These are phyloP conservation scores for Mythimna ferrago DNA, from an alignment of 2,888 invertebrate genomes.

Conservation along the genomic window DNA sequence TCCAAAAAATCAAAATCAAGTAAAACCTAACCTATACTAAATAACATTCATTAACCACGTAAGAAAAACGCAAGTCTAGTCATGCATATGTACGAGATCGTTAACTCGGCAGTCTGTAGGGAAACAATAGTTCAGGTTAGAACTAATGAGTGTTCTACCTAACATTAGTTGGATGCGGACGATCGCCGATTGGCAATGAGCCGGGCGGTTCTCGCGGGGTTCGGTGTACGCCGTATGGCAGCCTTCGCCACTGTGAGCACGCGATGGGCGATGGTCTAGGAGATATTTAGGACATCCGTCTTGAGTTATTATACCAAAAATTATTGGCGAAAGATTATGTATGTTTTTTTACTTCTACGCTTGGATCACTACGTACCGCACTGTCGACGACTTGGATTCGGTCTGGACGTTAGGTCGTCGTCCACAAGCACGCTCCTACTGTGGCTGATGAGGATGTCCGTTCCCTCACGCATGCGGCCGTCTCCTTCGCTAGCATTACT, in stretches of 20 bases:
- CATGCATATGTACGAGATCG: constrained; percentile 11
- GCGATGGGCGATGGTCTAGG: constrained; percentile 17
- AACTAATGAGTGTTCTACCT: constrained; percentile 56
- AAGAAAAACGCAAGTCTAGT: constrained; percentile 8
- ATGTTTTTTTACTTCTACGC: too few relatives aligned
- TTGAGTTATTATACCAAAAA: too few relatives aligned
- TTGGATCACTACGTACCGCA: too few relatives aligned
- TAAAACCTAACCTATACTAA: too few relatives aligned
- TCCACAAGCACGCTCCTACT: too few relatives aligned
- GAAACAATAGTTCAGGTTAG: constrained; percentile 37
- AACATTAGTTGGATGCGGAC: constrained; percentile 44
- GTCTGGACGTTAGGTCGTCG: too few relatives aligned
- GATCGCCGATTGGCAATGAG: constrained; percentile 62
- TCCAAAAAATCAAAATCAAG: too few relatives aligned
- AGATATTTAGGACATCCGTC: not conserved
- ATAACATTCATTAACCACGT: not conserved
- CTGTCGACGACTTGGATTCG: too few relatives aligned
- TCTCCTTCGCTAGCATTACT: too few relatives aligned
- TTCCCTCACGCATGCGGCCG: too few relatives aligned
- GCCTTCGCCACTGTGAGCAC: constrained; percentile 21
- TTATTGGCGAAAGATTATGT: too few relatives aligned
- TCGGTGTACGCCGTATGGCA: constrained; percentile 13
- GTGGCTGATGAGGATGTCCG: too few relatives aligned
- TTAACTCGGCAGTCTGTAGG: constrained; percentile 36
- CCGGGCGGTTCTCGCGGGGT: constrained; percentile 54